A percentile compares a stretch with the other conserved stretches of the same genome.
These are phyloP conservation scores for Blastomussa wellsi DNA, from an alignment of 92 coral and sea anemone genomes.

Conservation along the genomic window DNA sequence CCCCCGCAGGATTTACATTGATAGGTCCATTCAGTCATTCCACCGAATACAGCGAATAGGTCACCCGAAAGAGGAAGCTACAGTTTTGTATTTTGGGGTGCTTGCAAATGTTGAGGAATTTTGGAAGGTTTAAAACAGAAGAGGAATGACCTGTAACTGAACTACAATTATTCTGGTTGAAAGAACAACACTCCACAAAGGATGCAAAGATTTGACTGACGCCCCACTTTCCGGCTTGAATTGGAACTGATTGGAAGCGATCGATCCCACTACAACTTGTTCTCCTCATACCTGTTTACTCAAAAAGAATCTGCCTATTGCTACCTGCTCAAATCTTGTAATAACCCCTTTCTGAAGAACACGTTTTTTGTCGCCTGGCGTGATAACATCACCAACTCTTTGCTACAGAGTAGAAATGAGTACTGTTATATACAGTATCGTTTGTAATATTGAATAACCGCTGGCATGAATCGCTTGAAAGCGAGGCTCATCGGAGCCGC, in stretches of 20 bases:
- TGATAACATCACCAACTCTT: not conserved
- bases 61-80: too few species aligned
- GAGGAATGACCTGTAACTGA: too few species aligned
- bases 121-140: too few species aligned
- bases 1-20: too few species aligned
- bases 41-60: too few species aligned
- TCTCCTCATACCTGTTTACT: not conserved
- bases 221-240: too few species aligned
- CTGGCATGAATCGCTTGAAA: not conserved
- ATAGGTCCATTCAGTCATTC: too few species aligned
- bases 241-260: not conserved
- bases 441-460: not conserved
- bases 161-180: too few species aligned
- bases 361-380: not conserved
- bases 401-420: not conserved
- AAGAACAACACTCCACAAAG: too few species aligned
- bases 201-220: too few species aligned
- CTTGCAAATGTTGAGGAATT: too few species aligned
- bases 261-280: not conserved
- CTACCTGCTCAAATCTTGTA: conserved; percentile 5
- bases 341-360: not conserved
- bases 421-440: not conserved
- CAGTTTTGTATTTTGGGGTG: too few species aligned
- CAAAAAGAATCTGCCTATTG: not conserved
- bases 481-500: not conserved